Evolutionary conservation across 2,797 vertebrate genomes (phyloP), one percentile per base, ranked within the genome.

Genomic region (Protosalanx chinensis): DNA sequence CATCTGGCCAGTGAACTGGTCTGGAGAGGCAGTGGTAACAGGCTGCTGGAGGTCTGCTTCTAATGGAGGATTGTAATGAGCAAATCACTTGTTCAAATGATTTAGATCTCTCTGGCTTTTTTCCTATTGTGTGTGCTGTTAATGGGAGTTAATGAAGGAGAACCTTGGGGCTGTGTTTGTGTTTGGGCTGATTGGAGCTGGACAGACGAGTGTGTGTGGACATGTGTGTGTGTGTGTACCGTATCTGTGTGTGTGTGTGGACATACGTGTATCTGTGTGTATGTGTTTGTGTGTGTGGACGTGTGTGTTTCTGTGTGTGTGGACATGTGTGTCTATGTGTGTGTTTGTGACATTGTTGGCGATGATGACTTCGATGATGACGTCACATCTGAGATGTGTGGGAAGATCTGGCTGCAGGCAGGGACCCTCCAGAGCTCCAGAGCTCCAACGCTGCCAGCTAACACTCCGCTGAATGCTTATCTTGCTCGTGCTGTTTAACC

Each of bases 1-100:
- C 81, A 88, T 88, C 88, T 89, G 90, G 87, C 89, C 89, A 84
- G 79, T 81, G 46, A 70, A 13, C 41, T 46, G 41, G 2, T 12
- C 7, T 41, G 10, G 13, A 77, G 82, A 76, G 80, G 78, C 75
- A 80, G 79, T 72, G 75, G 77, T 77, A 86, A 72, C 66, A 72
- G 53, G 81, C 87, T 84, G 77, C 82, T 27, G 16, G 37, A 58
- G 15, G 18, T n/a, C 23, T 35, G 12, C n/a, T 61, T 81, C 79
- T 53, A 83, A 76, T 71, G 72, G 72, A 73, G 75, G 29, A 73
- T 60, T 66, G 71, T 85, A 77, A 78, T 75, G 46, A 64, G 67
- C 57, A 51, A 27, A 8, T 20, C 64, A 53, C 75, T 77, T 78
- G 51, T 72, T 80, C 73, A 70, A 53, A 64, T 63, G 15, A 41